A percentile compares a stretch with the other conserved stretches of the same genome.
Evolutionary conservation across 1,140 invertebrate species (phyloP).

Genomic region (Diabrotica undecimpunctata): DNA sequence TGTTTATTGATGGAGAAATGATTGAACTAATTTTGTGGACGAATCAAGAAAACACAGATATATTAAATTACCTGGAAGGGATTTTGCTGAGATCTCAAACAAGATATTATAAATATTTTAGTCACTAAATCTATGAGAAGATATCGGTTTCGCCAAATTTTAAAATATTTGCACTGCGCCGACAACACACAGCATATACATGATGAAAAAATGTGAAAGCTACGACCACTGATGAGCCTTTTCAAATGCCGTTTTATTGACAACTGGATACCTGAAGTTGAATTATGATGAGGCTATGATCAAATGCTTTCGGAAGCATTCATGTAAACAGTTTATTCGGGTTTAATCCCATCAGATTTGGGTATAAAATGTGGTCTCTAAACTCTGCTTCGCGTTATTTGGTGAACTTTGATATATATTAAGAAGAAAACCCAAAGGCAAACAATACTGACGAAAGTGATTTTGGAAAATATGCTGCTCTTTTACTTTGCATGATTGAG

Average conservation of each 20-base stretch:
- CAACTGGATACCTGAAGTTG: neutral
- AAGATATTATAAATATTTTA: neutral
- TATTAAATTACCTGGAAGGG: no score
- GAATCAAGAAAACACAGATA: no score
- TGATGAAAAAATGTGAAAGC: neutral
- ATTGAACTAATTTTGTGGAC: no score
- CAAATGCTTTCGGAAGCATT: neutral
- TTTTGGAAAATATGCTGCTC: neutral
- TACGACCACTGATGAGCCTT: conserved; percentile 3
- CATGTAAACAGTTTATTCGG: no score
- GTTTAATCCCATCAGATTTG: conserved; percentile 4
- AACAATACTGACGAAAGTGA: neutral
- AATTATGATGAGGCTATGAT: conserved; percentile 5
- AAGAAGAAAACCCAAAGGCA: conserved; percentile 1
- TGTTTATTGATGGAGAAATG: no score
- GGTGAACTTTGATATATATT: no score
- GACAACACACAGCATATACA: neutral
- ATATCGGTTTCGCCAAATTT: conserved; percentile 5
- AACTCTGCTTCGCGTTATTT: conserved; percentile 4
- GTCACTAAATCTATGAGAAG: neutral
- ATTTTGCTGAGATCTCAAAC: neutral
- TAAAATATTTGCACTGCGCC: neutral
- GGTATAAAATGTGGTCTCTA: conserved; percentile 6
- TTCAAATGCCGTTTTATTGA: neutral
- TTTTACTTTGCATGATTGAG: neutral